Percentiles rank a stretch among this genome's conserved stretches.
Conservation (phyloP, 2,797 vertebrate genomes). For the Salmo trutta region DNA sequence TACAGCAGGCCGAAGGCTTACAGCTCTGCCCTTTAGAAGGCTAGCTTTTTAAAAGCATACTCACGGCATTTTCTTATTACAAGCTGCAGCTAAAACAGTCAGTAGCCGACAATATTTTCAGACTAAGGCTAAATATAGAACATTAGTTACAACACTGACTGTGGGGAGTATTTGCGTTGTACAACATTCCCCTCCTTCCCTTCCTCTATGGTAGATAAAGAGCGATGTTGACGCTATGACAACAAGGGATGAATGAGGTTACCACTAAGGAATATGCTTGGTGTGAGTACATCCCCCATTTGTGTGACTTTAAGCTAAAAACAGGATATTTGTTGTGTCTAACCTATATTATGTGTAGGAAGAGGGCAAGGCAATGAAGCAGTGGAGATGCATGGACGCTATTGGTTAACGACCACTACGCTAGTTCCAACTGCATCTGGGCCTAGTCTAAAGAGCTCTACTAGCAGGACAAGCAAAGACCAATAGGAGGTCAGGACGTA, state of each 20-base stretch:
- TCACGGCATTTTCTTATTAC: not conserved
- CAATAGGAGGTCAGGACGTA: no score
- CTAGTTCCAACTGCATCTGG: not conserved
- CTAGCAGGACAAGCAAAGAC: no score
- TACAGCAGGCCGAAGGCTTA: not conserved
- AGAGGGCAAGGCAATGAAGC: conserved; percentile 2
- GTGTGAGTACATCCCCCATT: not conserved
- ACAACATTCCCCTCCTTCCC: no score
- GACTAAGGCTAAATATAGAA: conserved; percentile 19
- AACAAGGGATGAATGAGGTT: no score
- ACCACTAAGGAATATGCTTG: conserved; percentile 25
- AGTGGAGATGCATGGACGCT: not conserved
- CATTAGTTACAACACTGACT: conserved; percentile 24
- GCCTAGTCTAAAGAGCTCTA: not conserved
- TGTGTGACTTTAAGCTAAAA: conserved; percentile 21
- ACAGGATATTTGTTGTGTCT: conserved; percentile 20
- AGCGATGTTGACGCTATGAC: no score
- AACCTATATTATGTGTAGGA: not conserved
- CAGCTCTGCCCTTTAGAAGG: not conserved
- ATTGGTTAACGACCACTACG: not conserved
- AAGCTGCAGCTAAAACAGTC: not conserved
- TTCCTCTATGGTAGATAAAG: no score
- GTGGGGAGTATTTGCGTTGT: no score
- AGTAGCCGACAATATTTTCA: not conserved
- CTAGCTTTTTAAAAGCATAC: not conserved